Percentiles rank a stretch among this genome's conserved stretches.
Evolutionary conservation across 2,113 vertebrate species (phyloP).

Genomic region (Shinisaurus crocodilurus): DNA sequence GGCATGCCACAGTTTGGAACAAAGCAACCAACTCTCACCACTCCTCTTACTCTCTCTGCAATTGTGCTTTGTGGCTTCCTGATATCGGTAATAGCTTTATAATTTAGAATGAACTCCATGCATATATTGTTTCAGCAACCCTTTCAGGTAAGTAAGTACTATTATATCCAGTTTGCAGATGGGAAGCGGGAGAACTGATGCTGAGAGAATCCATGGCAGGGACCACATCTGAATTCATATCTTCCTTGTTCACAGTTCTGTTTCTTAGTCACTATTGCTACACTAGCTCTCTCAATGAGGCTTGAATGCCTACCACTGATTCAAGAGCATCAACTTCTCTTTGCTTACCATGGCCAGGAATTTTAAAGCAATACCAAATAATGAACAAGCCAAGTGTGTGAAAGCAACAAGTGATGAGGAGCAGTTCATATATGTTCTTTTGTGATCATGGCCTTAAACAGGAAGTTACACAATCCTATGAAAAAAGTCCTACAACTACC

Average conservation of each 20-base stretch:
- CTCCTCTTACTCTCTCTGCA: conserved; percentile 12
- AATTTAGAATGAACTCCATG: not conserved
- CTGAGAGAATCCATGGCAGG: not conserved
- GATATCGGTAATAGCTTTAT: not conserved
- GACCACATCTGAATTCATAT: not conserved
- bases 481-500: too few relatives aligned
- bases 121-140: too few relatives aligned
- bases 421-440: not conserved
- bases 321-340: not conserved
- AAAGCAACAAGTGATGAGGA: not conserved
- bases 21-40: not conserved
- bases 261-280: not conserved
- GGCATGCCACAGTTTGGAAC: not conserved
- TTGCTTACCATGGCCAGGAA: not conserved
- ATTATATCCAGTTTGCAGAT: not conserved
- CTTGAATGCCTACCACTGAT: not conserved
- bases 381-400: not conserved
- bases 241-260: not conserved
- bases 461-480: not conserved
- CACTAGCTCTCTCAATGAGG: not conserved
- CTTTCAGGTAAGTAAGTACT: not conserved
- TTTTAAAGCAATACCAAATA: not conserved
- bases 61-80: not conserved
- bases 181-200: not conserved
- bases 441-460: not conserved